These are phyloP conservation scores for Oreochromis tanganicae DNA, from an alignment of 2,113 vertebrate species.

Conservation along the genomic window DNA sequence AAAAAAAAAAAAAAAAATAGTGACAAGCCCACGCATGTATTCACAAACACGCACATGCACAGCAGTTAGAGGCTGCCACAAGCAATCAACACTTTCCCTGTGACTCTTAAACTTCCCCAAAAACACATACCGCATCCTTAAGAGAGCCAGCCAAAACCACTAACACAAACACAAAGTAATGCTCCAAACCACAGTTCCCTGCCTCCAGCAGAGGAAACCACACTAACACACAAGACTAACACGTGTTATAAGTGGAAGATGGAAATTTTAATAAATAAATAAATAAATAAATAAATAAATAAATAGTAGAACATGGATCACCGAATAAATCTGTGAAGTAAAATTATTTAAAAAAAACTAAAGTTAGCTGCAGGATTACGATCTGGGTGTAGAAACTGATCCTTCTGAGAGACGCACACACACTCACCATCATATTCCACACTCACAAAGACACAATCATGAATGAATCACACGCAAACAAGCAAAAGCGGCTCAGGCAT, in stretches of 20 bases:
- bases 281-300: not conserved
- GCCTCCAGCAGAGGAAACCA: conserved; percentile 33
- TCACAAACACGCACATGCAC: not conserved
- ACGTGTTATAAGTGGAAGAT: not conserved
- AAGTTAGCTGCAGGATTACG: not conserved
- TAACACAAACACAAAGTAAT: conserved; percentile 28
- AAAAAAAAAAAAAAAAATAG: not conserved
- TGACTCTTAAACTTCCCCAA: conserved; percentile 49
- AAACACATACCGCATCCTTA: conserved; percentile 52
- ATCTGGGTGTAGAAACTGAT: not conserved
- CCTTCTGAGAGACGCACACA: not conserved
- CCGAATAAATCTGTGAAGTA: not conserved
- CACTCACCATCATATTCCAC: not conserved
- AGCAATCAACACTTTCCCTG: conserved; percentile 25
- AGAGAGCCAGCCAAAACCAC: conserved; percentile 36
- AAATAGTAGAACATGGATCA: not conserved
- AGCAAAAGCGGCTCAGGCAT: not conserved
- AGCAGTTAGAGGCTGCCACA: conserved; percentile 20
- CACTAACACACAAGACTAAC: not conserved
- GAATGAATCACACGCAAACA: not conserved
- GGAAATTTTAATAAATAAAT: not conserved
- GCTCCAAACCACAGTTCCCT: conserved; percentile 35
- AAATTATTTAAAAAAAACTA: not conserved
- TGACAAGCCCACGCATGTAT: not conserved
- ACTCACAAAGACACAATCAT: not conserved